Base-by-base conservation (phyloP, 2,888 invertebrate species). In the Junonia oenone region DNA sequence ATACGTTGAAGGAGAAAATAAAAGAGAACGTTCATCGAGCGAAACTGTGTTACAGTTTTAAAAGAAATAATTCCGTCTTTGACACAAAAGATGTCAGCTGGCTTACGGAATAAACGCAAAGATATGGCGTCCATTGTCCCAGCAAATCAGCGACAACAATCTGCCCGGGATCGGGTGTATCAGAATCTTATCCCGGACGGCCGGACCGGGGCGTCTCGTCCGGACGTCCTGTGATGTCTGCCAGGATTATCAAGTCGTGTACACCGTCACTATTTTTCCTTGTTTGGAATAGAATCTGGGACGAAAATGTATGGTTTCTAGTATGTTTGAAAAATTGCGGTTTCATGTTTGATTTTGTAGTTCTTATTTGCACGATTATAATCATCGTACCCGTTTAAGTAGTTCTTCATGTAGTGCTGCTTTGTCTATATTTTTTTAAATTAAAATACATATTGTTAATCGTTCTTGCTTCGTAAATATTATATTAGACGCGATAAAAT, bases 121-220 rank as follows among this genome's bases (percentile, higher is more conserved):
- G 68, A 74, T 72, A 64, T 67, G 69, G 69, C 70, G 73, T 71
- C 73, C 68, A 76, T 78, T 82, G 79, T 79, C 75, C 71, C 72
- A 75, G 73, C 71, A 77, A 84, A 83, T 83, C 81, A 80, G 74
- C 68, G 74, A 68, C 74, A 75, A 77, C 78, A 78, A 85, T 84
- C 84, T 78, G 69, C 59, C 70, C 67, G 72, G 72, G 72, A 76
- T 73, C 70, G 73, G 72, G 68, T 75, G 55, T 63, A 61, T 62
- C 58, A 60, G 62, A 45, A 58, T 81, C 74, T 83, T 78, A 79
- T 77, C 75, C 77, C 74, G 55, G 49, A 53, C 47, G 50, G 45
- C 51, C 75, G 74, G 76, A 75, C 72, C 71, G 75, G 68, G 72
- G 71, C 70, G 70, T 69, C 69, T 68, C 66, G 64, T 68, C 73